Evolutionary conservation across 2,113 vertebrate species (phyloP).

Genomic region (Varanus salvator): DNA sequence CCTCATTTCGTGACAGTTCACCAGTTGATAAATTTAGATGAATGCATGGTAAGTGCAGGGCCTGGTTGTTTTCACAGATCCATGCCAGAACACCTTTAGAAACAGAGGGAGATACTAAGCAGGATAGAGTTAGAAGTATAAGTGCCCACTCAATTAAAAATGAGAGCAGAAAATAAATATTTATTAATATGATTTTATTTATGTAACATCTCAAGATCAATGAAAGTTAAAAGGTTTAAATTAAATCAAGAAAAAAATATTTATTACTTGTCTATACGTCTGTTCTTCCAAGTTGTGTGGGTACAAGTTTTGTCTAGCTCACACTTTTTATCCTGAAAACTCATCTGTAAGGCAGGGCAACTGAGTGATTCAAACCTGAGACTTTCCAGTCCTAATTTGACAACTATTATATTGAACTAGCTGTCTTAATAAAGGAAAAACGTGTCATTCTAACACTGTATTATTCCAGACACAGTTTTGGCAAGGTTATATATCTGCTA

Average conservation of each 20-base stretch:
- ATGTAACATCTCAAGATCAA: background rate
- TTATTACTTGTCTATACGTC: background rate
- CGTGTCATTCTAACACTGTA: background rate
- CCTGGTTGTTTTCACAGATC: background rate
- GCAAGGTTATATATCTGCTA: background rate
- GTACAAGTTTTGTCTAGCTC: background rate
- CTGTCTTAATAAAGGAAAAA: background rate
- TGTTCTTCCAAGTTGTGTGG: background rate
- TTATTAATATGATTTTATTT: background rate
- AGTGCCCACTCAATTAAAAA: background rate
- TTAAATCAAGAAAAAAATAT: background rate
- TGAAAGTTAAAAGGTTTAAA: background rate
- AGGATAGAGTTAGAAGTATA: background rate
- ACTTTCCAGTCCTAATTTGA: background rate
- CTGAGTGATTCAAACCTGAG: no score
- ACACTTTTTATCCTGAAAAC: background rate
- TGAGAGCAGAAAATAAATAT: background rate
- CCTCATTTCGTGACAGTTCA: background rate
- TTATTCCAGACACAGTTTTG: background rate
- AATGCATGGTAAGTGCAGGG: background rate
- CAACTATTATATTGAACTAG: background rate
- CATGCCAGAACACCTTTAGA: background rate
- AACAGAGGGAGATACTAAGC: background rate
- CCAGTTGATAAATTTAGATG: background rate
- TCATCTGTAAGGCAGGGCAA: background rate